phyloP scores from a whole-genome alignment of 37 sponge, comb jelly and placozoan species.

The Cladorhizidae sp. region DNA sequence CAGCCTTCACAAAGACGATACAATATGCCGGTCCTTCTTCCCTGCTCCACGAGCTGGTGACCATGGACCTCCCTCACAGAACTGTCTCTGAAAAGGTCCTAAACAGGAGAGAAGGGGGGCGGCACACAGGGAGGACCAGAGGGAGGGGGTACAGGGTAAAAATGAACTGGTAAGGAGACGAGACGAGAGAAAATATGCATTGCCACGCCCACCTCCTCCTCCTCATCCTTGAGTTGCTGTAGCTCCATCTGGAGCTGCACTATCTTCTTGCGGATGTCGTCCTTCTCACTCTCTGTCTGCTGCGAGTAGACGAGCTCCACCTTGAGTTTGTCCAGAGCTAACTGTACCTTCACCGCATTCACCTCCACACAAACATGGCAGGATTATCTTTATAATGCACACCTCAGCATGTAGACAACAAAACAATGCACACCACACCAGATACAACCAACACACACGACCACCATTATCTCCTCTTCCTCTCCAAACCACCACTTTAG shows the following conservation, averaged over 20 bases:
- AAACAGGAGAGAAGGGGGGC: constrained; percentile 2
- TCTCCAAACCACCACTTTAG: too few species aligned
- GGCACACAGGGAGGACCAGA: neutral
- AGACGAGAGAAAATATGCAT: too few species aligned
- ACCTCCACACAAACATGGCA: too few species aligned
- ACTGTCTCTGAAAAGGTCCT: neutral
- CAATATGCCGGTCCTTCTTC: neutral
- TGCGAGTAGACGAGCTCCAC: constrained; percentile 3
- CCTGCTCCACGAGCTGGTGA: constrained; percentile 53
- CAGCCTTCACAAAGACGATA: constrained; percentile 58
- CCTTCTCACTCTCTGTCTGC: constrained; percentile 1
- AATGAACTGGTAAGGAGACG: too few species aligned
- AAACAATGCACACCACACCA: too few species aligned
- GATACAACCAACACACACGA: too few species aligned
- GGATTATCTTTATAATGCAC: too few species aligned
- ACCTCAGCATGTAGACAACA: too few species aligned
- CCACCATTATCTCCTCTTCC: too few species aligned
- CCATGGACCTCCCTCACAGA: constrained; percentile 33
- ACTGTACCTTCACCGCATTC: constrained; percentile 27
- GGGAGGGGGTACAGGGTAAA: too few species aligned
- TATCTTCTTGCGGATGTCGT: constrained; percentile 28
- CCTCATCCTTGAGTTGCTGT: constrained; percentile 24
- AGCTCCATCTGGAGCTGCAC: constrained; percentile 54
- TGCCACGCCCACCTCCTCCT: neutral
- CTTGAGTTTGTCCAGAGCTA: constrained; percentile 44